phyloP scores from a whole-genome alignment of 2,888 invertebrate species.

The Clanis bilineata region DNA sequence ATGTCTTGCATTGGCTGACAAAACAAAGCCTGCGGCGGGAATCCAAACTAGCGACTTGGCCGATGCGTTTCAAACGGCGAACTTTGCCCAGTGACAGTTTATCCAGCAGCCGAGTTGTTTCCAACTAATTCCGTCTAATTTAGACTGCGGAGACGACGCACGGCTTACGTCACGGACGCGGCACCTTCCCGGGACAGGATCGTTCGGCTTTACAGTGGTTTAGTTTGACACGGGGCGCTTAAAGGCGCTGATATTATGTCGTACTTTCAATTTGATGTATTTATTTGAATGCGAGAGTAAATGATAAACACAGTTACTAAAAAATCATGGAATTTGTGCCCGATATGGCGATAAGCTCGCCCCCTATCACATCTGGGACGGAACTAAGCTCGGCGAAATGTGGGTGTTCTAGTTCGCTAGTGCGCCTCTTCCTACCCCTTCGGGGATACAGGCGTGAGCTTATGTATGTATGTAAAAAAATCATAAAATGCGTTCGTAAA shows the following conservation, averaged over 20 bases:
- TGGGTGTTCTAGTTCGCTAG: too few relatives aligned
- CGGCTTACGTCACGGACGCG: slow-evolving; percentile 45
- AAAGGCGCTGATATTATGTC: background rate
- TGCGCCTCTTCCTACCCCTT: too few relatives aligned
- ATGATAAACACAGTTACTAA: background rate
- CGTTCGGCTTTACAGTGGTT: background rate
- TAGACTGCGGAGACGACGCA: slow-evolving; percentile 46
- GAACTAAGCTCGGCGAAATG: too few relatives aligned
- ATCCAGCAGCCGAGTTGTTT: slow-evolving; percentile 51
- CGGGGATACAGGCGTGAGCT: too few relatives aligned
- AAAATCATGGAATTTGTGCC: too few relatives aligned
- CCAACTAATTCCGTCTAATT: slow-evolving; percentile 64
- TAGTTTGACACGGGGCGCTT: background rate
- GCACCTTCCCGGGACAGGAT: slow-evolving; percentile 39
- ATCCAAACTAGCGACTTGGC: slow-evolving; percentile 29
- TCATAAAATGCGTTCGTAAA: too few relatives aligned
- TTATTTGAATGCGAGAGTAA: too few relatives aligned
- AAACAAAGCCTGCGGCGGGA: slow-evolving; percentile 37
- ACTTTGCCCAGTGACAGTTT: slow-evolving; percentile 51
- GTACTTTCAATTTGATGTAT: background rate
- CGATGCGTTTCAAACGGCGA: slow-evolving; percentile 35
- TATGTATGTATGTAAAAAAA: too few relatives aligned
- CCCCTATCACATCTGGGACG: too few relatives aligned
- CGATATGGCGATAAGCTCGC: too few relatives aligned
- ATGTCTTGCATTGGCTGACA: slow-evolving; percentile 34